phyloP scores from a whole-genome alignment of 2,888 invertebrate species.

The Folsomia manolachei region DNA sequence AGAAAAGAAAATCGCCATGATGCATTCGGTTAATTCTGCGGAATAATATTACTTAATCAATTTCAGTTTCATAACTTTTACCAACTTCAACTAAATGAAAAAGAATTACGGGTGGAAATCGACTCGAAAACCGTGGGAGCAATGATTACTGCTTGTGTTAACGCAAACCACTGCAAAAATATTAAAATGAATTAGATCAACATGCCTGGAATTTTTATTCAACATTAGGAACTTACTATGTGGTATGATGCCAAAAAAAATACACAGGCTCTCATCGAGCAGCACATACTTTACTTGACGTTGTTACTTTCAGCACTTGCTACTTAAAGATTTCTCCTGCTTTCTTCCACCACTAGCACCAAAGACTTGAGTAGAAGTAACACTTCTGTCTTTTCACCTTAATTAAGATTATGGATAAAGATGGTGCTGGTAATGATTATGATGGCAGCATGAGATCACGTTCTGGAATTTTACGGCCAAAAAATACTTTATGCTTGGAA shows the following conservation, averaged over 20 bases:
- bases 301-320: no score
- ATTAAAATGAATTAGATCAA: background rate
- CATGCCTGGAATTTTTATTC: background rate
- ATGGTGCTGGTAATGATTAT: background rate
- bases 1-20: background rate
- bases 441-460: background rate
- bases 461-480: no score
- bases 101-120: background rate
- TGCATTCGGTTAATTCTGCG: background rate
- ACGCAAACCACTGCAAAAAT: background rate
- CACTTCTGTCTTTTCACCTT: background rate
- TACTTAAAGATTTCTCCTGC: no score
- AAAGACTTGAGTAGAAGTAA: background rate
- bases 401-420: background rate
- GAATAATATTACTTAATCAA: background rate
- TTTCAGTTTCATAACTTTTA: no score
- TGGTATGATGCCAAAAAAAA: background rate
- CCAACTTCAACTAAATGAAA: no score
- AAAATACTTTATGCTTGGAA: no score
- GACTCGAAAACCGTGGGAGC: background rate
- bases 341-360: background rate
- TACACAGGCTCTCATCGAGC: background rate
- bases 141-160: background rate
- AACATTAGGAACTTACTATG: background rate
- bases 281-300: no score